A percentile compares a stretch with the other conserved stretches of the same genome.
These are phyloP conservation scores for Ptychochromis oligacanthus DNA, from an alignment of 2,113 vertebrate species.

Conservation along the genomic window DNA sequence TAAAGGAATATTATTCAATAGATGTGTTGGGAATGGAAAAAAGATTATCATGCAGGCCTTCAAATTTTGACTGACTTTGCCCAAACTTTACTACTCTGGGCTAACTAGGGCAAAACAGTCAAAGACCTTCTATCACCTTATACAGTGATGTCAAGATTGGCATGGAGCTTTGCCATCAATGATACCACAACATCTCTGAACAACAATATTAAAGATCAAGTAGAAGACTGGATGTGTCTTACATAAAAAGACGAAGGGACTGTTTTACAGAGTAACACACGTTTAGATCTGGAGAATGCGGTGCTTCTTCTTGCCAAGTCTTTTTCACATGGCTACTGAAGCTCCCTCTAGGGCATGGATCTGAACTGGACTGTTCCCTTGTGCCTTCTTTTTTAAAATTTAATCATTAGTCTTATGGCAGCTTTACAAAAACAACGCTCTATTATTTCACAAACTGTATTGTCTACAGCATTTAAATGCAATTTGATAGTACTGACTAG, in stretches of 20 bases:
- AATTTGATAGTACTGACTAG: constrained; percentile 21
- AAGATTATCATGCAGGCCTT: not conserved
- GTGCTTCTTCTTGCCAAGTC: constrained; percentile 66
- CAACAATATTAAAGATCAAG: constrained; percentile 49
- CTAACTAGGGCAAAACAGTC: not conserved
- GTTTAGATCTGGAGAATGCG: constrained; percentile 66
- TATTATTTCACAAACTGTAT: not conserved
- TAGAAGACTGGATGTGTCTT: constrained; percentile 50
- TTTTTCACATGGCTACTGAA: constrained; percentile 78
- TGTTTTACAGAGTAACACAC: constrained; percentile 66
- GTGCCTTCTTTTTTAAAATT: constrained; percentile 33
- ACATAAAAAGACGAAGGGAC: constrained; percentile 53
- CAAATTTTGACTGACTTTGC: not conserved
- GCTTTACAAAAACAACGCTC: constrained; percentile 7
- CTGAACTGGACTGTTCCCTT: constrained; percentile 54
- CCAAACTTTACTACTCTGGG: constrained; percentile 20
- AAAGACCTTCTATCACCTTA: not conserved
- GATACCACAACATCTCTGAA: constrained; percentile 18
- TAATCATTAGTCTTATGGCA: constrained; percentile 52
- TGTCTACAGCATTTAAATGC: not conserved
- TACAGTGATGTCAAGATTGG: not conserved
- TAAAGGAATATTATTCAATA: constrained; percentile 82
- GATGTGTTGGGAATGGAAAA: constrained; percentile 76
- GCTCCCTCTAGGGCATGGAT: constrained; percentile 63
- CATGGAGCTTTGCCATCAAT: constrained; percentile 1